Evolutionary conservation across 2,113 vertebrate genomes (phyloP).

Genomic region (Rhinoderma darwinii): DNA sequence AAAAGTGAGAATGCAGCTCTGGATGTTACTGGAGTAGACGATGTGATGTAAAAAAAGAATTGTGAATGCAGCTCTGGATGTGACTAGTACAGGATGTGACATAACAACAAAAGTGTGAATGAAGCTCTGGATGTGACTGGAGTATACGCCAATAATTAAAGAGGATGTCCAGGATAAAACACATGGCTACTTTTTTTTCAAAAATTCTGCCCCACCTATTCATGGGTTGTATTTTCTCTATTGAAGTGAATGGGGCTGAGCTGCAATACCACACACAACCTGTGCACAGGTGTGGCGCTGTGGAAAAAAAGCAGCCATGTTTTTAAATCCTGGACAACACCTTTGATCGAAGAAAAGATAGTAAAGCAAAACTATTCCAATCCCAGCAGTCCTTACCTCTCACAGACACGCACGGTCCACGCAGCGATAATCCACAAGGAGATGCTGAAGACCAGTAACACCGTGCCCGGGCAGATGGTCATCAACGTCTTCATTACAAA

Average conservation of each 20-base stretch:
- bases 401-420: constrained; percentile 96
- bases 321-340: no score
- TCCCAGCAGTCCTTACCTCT: constrained; percentile 80
- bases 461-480: constrained; percentile 97
- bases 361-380: neutral
- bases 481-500: constrained; percentile 99
- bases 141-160: no score
- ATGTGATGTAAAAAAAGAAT: neutral
- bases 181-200: no score
- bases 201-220: no score
- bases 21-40: neutral
- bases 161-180: no score
- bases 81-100: neutral
- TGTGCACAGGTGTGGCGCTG: no score
- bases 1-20: neutral
- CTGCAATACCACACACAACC: no score
- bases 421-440: constrained; percentile 98
- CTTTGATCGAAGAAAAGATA: no score
- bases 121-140: neutral
- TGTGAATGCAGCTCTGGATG: neutral
- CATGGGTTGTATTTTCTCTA: no score
- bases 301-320: no score
- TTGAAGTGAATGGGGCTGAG: no score
- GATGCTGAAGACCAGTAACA: constrained; percentile 98
- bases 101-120: no score